Conservation (phyloP, 2,797 vertebrate genomes). For the Oryzias sinensis region DNA sequence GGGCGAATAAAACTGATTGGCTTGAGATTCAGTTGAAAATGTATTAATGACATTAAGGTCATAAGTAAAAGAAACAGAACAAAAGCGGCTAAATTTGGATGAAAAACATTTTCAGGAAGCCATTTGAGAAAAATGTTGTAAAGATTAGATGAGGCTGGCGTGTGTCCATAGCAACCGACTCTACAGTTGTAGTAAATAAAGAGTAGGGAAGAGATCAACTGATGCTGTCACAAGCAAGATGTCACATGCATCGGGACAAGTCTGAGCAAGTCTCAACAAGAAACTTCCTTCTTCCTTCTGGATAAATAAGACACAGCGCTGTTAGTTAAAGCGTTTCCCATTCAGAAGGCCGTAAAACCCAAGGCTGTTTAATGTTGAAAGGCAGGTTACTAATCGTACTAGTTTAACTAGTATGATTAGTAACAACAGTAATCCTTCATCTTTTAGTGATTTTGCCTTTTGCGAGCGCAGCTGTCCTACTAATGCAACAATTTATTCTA, state of each 20-base stretch:
- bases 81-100: background rate
- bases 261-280: constrained; percentile 63
- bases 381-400: constrained; percentile 6
- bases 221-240: constrained; percentile 24
- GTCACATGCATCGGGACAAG: constrained; percentile 67
- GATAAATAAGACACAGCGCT: constrained; percentile 32
- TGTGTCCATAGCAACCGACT: background rate
- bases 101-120: background rate
- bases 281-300: constrained; percentile 59
- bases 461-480: no score
- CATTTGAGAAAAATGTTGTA: background rate
- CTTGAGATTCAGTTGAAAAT: no score
- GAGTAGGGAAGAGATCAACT: constrained; percentile 7
- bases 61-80: background rate
- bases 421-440: no score
- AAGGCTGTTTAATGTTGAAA: constrained; percentile 21
- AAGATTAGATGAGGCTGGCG: background rate
- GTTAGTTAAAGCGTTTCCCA: constrained; percentile 20
- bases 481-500: no score
- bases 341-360: constrained; percentile 2
- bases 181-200: background rate
- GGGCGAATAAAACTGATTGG: no score
- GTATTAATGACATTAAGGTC: background rate
- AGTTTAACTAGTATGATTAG: constrained; percentile 7
- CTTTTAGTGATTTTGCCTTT: no score